Evolutionary conservation across 2,888 invertebrate species (phyloP), one percentile per base, ranked within the genome.

Genomic region (Eucera pruinosa): DNA sequence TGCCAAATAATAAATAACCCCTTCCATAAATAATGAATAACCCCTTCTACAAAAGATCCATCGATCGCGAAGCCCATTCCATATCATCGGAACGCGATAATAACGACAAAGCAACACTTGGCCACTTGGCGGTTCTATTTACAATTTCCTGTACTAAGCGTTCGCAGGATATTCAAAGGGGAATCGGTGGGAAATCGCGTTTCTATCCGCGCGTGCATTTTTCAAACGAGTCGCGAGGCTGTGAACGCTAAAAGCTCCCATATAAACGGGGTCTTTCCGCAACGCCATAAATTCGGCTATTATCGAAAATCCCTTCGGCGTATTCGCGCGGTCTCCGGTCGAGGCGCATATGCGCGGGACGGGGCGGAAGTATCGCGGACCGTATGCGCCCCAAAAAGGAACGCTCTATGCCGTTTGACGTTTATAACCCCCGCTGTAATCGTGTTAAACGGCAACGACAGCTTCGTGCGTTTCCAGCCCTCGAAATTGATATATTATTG

Each of bases 241-340:
- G 25, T 13, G 18, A 39, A 23, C 54, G 81, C 69, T 80, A 72
- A 81, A 84, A 84, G 86, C 82, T 58, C 33, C n/a, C 30, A 20
- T 68, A 75, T 74, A 80, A 78, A 69, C 81, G 84, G 36, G 55
- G 57, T 68, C 74, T 76, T 72, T 73, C 65, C 76, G 52, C 41
- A 18, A 23, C 74, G 13, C 33, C 68, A 75, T 86, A 86, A 86
- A 86, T 86, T 86, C 57, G 23, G 76, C 69, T 85, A 85, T 86
- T 86, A 86, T 86, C 75, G 85, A 83, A 86, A 85, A 86, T 86
- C 79, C 81, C 69, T 79, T 76, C 61, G 43, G 48, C 52, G 43
- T 11, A 71, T 60, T 60, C 30, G 41, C 27, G 20, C 33, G 54
- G 72, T 39, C 18, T 18, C 23, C 18, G 23, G 23, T 33, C 23